Evolutionary conservation across 2,888 invertebrate species (phyloP), one percentile per base, ranked within the genome.

Genomic region (Antheraea yamamai): DNA sequence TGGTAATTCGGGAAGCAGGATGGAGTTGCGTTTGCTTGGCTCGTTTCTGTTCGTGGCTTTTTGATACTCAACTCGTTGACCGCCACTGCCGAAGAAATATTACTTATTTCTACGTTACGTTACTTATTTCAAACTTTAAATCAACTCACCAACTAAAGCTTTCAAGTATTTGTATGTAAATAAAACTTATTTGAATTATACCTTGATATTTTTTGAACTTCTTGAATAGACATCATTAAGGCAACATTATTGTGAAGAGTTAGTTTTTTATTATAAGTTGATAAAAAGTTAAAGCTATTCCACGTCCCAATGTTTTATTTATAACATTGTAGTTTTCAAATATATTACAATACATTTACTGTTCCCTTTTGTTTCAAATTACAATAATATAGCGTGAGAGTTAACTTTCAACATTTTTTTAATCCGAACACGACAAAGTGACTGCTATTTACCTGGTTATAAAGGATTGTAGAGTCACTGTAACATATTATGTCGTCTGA

Each of bases 31-130:
- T 91, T 91, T 2, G 88, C 88, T 61, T 88, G 89, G 74, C 86
- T 91, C 20, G 91, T 91, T 73, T 93, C 93, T 3, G 92, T 87
- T 75, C 88, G 85, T 71, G 94, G 91, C 80, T 87, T 92, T 85
- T 92, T 94, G 85, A 91, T 76, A 83, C 91, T 93, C 71, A 94
- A 86, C 87, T 95, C 94, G 87, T 93, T 95, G 78, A 94, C 93
- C 78, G 93, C 93, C 86, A 95, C 94, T 94, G 91, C 58, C 80
- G 80, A 77, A 61, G 75, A 77, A 76, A 74, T 72, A 51, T 72
- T 75, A 75, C 35, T 77, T 79, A 73, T 77, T 76, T 77, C 74
- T 79, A 79, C 76, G 73, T 80, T 47, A 47, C 47, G 12, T 47
- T 47, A 47, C 47, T 47, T 47, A 47, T 12, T 47, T 79, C 77